Evolutionary conservation across 2,888 invertebrate species (phyloP), one percentile per base, ranked within the genome.

Genomic region (Drosophila colorata): DNA sequence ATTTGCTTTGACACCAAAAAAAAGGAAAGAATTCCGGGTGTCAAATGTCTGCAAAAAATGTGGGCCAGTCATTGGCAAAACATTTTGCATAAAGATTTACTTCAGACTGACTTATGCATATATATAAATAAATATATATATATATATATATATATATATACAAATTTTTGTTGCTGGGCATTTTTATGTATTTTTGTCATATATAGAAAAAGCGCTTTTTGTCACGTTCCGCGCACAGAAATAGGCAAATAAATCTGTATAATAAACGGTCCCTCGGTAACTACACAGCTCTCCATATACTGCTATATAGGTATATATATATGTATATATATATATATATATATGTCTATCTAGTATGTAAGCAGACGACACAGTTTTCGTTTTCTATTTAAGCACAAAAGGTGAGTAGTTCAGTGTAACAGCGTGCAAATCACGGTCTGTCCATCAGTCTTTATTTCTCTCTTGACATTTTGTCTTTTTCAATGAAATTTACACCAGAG

Each of bases 211-310:
- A 81, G 48, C 80, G 84, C 78, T 70, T 86, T 87, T 88, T 74
- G 86, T 87, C 86, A 87, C 86, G 88, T 87, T 79, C 73, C 69
- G 67, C 82, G 80, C 78, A 82, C 82, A 74, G 69, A 85, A 87
- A 87, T 85, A 80, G 82, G 78, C 87, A 85, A 87, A 85, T 87
- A 85, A 85, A 85, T 85, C 87, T 79, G 74, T 74, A 68, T 70
- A 74, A 77, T 80, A 72, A 84, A 79, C 49, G 73, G 55, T 67
- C 72, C 61, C 65, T 64, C 52, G 40, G n/a, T 37, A 68, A 57
- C 75, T 63, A 16, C 11, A 38, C 28, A 51, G 37, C 49, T 8
- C 23, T 25, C 23, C 37, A 16, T 49, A 37, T 25, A 13, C 3
- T 0, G 4, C 53, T 38, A 23, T 40, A 40, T 14, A 41, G 25